Percentiles rank a stretch among this genome's conserved stretches.
These are phyloP conservation scores for Plectrocnemia conspersa DNA, from an alignment of 1,140 invertebrate species.

Conservation along the genomic window DNA sequence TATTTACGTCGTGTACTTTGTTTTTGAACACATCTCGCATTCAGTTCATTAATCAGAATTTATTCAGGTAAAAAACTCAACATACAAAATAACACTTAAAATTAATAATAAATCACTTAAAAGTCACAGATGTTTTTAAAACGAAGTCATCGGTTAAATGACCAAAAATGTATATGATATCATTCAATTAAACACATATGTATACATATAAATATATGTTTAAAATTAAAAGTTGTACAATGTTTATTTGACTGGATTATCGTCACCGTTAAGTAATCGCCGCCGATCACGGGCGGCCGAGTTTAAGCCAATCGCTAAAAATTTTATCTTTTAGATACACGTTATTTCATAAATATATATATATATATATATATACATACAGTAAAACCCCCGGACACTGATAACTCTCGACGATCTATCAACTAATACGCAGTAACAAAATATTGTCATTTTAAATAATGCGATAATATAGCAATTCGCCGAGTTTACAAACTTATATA, in stretches of 20 bases:
- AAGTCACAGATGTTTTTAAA: slow-evolving; percentile 32
- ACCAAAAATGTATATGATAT: slow-evolving; percentile 16
- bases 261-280: slow-evolving; percentile 12
- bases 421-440: too few species aligned
- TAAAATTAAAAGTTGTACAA: slow-evolving; percentile 21
- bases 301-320: slow-evolving; percentile 22
- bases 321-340: not conserved
- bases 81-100: slow-evolving; percentile 33
- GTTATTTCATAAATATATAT: too few species aligned
- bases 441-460: too few species aligned
- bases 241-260: slow-evolving; percentile 10
- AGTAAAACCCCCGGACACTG: too few species aligned
- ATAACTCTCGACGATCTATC: too few species aligned
- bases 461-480: too few species aligned
- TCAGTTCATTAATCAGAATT: slow-evolving; percentile 21
- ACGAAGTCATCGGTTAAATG: slow-evolving; percentile 16
- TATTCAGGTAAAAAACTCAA: slow-evolving; percentile 23
- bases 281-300: slow-evolving; percentile 13
- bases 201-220: slow-evolving; percentile 18
- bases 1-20: not conserved
- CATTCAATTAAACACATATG: too few species aligned
- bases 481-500: too few species aligned
- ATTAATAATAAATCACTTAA: slow-evolving; percentile 31
- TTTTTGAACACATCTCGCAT: slow-evolving; percentile 16
- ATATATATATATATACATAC: too few species aligned